These are phyloP conservation scores for Sebastes minor DNA, from an alignment of 2,797 vertebrate genomes.

Conservation along the genomic window DNA sequence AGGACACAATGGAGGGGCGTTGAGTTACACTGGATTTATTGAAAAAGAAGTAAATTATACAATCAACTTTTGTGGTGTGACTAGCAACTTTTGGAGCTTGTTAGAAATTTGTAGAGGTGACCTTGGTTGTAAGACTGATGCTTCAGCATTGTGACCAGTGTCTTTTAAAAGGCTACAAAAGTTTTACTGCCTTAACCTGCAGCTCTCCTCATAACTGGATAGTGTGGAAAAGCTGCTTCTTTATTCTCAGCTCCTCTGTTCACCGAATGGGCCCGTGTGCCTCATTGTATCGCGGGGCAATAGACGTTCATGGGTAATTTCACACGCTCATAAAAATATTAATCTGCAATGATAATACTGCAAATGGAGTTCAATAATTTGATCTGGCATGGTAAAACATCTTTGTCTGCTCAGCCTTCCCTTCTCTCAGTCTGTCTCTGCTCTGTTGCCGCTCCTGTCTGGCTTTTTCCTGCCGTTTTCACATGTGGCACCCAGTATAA, in stretches of 20 bases:
- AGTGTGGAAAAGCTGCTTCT: conserved; percentile 40
- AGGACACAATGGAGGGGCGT: neutral
- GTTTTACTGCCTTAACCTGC: conserved; percentile 32
- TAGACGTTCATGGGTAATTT: conserved; percentile 71
- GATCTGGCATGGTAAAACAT: conserved; percentile 65
- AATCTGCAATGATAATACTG: conserved; percentile 71
- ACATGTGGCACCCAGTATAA: conserved; percentile 51
- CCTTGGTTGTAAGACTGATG: conserved; percentile 34
- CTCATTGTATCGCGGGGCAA: conserved; percentile 51
- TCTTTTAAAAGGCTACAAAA: conserved; percentile 27
- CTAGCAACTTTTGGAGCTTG: conserved; percentile 4
- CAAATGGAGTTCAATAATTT: conserved; percentile 73
- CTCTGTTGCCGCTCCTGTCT: conserved; percentile 19
- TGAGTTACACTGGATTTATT: conserved; percentile 6
- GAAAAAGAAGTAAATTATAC: conserved; percentile 3
- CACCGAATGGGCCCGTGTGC: conserved; percentile 32
- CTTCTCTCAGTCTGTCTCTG: conserved; percentile 16
- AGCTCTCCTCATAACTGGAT: conserved; percentile 17
- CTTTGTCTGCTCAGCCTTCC: conserved; percentile 44
- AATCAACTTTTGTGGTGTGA: conserved; percentile 2
- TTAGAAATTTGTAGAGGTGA: conserved; percentile 26
- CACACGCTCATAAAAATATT: conserved; percentile 73
- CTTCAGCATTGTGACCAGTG: neutral
- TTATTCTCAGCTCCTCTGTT: conserved; percentile 27
- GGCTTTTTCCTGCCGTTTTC: conserved; percentile 8